Conservation (phyloP, 2,113 vertebrate genomes). For the Eulemur macaco region DNA sequence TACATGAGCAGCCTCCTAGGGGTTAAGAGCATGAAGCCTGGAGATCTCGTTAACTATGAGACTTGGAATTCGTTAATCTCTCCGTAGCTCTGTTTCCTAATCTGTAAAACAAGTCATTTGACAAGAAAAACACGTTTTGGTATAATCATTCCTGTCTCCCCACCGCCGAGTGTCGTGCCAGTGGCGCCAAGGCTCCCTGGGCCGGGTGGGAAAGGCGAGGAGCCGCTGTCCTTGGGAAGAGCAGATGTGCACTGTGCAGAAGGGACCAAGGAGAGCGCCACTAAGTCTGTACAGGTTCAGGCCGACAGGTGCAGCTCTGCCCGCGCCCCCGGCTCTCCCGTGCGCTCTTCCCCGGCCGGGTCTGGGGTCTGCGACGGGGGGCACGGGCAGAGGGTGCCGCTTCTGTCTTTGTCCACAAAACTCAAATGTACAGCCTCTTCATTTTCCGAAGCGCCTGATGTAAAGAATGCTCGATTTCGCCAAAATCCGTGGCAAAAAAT, state of each 20-base stretch:
- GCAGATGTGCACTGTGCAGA: neutral
- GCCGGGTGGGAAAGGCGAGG: neutral
- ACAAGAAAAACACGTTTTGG: neutral
- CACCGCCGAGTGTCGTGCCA: neutral
- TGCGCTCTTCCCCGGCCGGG: fast-evolving
- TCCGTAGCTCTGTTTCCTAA: neutral
- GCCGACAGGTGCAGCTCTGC: fast-evolving
- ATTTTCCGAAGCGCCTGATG: neutral
- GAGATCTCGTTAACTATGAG: neutral
- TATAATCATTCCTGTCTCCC: neutral
- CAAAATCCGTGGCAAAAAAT: neutral
- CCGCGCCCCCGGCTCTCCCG: fast-evolving
- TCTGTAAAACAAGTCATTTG: neutral
- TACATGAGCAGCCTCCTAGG: fast-evolving
- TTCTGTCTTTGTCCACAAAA: neutral
- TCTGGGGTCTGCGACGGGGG: neutral
- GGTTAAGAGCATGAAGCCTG: neutral
- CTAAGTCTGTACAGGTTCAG: neutral
- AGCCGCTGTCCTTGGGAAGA: neutral
- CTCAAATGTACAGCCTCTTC: neutral
- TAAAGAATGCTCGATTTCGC: neutral
- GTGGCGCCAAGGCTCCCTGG: neutral
- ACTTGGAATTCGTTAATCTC: neutral
- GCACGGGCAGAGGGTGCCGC: too few relatives aligned
- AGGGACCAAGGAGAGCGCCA: neutral